Evolutionary conservation across 2,113 vertebrate species (phyloP).

Genomic region (Proterorhinus semilunaris): DNA sequence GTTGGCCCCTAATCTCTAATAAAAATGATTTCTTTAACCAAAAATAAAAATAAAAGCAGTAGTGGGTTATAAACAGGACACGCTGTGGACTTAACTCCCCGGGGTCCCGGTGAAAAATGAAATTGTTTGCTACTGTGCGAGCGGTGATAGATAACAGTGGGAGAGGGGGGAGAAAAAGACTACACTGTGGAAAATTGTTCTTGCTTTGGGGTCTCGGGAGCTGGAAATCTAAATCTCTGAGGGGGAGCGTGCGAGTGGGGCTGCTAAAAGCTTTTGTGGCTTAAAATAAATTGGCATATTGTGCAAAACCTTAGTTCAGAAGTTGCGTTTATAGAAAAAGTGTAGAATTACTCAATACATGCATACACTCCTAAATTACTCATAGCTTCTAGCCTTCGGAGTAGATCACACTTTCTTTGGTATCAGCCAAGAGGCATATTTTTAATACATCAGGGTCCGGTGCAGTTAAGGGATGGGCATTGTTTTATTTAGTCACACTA

Average conservation of each 20-base stretch:
- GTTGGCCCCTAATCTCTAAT: conserved; percentile 15
- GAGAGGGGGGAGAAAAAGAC: conserved; percentile 9
- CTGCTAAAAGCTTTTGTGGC: background rate
- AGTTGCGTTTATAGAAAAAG: too few species aligned
- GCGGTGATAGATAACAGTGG: conserved; percentile 35
- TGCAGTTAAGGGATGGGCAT: too few species aligned
- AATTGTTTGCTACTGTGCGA: conserved; percentile 23
- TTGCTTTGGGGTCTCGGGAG: conserved; percentile 33
- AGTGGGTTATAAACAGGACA: conserved; percentile 11
- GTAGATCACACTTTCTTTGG: too few species aligned
- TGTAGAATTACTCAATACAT: too few species aligned
- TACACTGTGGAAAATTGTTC: conserved; percentile 31
- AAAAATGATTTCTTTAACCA: conserved; percentile 16
- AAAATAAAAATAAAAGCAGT: conserved; percentile 9
- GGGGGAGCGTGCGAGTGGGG: background rate
- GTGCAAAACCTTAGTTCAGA: too few species aligned
- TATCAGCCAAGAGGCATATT: too few species aligned
- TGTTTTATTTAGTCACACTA: too few species aligned
- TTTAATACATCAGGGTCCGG: too few species aligned
- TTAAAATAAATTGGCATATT: background rate
- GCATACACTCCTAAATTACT: too few species aligned
- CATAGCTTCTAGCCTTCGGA: too few species aligned
- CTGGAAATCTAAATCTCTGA: conserved; percentile 5
- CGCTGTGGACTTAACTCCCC: conserved; percentile 11
- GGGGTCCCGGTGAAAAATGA: conserved; percentile 22